Base-by-base conservation (phyloP, 2,888 invertebrate species). In the Boloria selene region DNA sequence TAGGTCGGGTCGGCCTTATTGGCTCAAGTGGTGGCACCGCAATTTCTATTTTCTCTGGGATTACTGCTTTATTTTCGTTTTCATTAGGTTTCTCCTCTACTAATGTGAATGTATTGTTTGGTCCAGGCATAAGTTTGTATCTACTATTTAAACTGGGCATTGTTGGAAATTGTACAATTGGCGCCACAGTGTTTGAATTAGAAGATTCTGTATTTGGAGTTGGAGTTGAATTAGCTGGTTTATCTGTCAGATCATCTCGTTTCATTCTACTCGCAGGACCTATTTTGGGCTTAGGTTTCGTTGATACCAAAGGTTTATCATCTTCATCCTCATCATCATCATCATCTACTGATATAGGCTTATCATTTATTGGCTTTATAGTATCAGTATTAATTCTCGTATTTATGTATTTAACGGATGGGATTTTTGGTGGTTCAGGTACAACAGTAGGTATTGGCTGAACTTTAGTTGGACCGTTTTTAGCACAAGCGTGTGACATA, bases 261-360 rank as follows among this genome's bases (percentile, higher is more conserved):
- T 80, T 87, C 0, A 84, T 78, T 76, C 80, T 88, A 69, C 91
- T 90, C 10, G 92, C 92, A 60, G 92, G 92, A 6, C 92, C 90
- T 65, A 82, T 79, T 82, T 73, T 88, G 14, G 84, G 85, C 73
- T 85, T 90, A 0, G 76, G 67, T 70, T 82, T 84, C 13, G 60
- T 61, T 13, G 70, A 58, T 50, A 62, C 72, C 18, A 72, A 64
- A 63, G 71, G 63, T 49, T 70, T 73, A 42, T 72, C 73, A 63
- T 73, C 69, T 16, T 75, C 76, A 69, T 72, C 64, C n/a, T 70
- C 69, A 52, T 74, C 73, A 53, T 73, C 70, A 54, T 73, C 49
- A 13, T 51, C 47, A 53, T 61, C 56, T 50, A 61, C 0, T 49
- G 52, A 18, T 56, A 54, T 73, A 26, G 72, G 61, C 50, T 74